Evolutionary conservation across 1,140 invertebrate species (phyloP).

Genomic region (Neuroterus valhalla): DNA sequence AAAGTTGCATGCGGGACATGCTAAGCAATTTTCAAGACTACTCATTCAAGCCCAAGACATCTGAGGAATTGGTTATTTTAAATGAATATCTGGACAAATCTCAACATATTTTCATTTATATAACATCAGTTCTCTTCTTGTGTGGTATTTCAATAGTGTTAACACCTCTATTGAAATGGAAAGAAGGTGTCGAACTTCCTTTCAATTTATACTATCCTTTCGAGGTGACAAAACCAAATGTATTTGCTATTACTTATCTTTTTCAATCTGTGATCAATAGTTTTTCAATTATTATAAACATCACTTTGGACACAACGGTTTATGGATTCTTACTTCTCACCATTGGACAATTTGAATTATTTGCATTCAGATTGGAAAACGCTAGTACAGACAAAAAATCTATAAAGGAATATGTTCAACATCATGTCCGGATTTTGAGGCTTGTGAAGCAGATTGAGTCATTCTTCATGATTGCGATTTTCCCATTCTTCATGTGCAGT

Average conservation of each 20-base stretch:
- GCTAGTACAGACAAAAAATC: neutral
- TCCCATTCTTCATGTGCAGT: constrained; percentile 9
- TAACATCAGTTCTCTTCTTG: neutral
- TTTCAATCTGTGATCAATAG: neutral
- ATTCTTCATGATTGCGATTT: constrained; percentile 2
- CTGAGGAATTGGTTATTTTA: neutral
- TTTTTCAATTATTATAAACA: constrained; percentile 10
- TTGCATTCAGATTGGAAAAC: constrained; percentile 10
- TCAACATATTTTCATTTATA: neutral
- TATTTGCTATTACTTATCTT: constrained; percentile 1
- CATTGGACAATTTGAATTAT: constrained; percentile 23
- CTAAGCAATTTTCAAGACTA: neutral
- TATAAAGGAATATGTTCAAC: neutral
- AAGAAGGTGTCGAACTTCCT: neutral
- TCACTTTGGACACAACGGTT: constrained; percentile 5
- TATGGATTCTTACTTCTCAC: constrained; percentile 9
- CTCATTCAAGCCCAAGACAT: neutral
- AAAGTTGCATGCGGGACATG: neutral
- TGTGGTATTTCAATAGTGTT: constrained; percentile 18
- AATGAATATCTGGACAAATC: neutral
- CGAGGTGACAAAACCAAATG: neutral
- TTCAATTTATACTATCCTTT: constrained; percentile 22
- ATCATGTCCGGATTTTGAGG: constrained; percentile 15
- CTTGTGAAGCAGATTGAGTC: constrained; percentile 14
- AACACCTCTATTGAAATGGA: constrained; percentile 8